Base-by-base conservation (phyloP, 1,140 invertebrate species). In the Calosoma granatense region DNA sequence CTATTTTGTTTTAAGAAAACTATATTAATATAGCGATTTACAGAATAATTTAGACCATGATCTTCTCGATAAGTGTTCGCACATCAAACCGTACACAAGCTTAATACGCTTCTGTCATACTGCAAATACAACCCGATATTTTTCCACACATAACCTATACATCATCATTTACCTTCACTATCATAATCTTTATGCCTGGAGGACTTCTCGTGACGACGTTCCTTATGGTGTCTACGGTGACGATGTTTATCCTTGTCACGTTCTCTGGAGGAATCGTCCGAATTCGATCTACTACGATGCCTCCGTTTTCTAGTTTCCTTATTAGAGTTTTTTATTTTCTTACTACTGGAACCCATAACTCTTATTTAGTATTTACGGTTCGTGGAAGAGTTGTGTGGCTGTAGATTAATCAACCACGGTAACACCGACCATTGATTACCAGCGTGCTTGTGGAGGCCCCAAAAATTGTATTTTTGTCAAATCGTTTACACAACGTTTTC, bases 151-250 rank as follows among this genome's bases (percentile, higher is more conserved):
- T n/a, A n/a, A n/a, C n/a, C n/a, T n/a, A n/a, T n/a, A n/a, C n/a
- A n/a, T n/a, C n/a, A n/a, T n/a, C n/a, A n/a, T 63, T 73, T 73
- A 81, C 79, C 75, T 66, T 80, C 78, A 60, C 79, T 80, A 53
- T 80, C 76, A 64, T 78, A 76, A 52, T 75, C 77, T 15, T 64
- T 63, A 65, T 14, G 70, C 67, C 62, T 66, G n/a, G 54, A 54
- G 47, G 53, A 59, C 30, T 66, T 75, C 55, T 80, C 79, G 51
- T 74, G 74, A 58, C 80, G 79, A 65, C 74, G 76, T 17, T 81
- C 80, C 61, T 78, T 81, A 57, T 82, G 80, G 54, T 79, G 78
- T 58, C 79, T 80, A 60, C 79, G 80, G 59, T 82, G 80, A 61
- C 79, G 79, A 26, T 79, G 78, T 56, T 78, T 74, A 60, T 78